Evolutionary conservation across 2,797 vertebrate genomes (phyloP).

Genomic region (Phoebastria nigripes): DNA sequence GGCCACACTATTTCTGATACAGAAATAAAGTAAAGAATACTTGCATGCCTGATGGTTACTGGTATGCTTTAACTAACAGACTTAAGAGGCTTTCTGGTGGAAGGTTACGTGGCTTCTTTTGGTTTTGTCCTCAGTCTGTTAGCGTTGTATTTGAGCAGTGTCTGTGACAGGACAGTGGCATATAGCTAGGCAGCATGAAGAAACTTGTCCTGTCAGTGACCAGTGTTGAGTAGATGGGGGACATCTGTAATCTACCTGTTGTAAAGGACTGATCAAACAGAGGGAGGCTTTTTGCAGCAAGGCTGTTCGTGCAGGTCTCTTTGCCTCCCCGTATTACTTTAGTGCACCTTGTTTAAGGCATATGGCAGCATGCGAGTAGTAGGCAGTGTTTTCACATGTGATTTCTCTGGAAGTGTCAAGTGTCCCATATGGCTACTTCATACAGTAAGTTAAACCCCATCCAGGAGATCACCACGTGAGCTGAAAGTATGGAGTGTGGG

Average conservation of each 20-base stretch:
- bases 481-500: not conserved
- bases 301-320: not conserved
- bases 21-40: not conserved
- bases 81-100: not conserved
- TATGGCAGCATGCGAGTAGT: not conserved
- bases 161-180: accelerated
- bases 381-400: not conserved
- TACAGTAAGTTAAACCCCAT: not conserved
- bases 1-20: too few species aligned
- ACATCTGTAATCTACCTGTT: not conserved
- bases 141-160: not conserved
- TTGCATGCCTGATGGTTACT: not conserved
- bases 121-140: not conserved
- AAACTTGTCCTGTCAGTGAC: not conserved
- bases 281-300: not conserved
- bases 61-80: not conserved
- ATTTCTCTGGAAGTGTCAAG: not conserved
- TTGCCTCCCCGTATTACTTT: not conserved
- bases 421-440: not conserved
- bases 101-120: not conserved
- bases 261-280: not conserved
- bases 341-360: not conserved
- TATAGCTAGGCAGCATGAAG: not conserved
- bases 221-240: not conserved
- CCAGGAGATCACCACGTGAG: not conserved